Evolutionary conservation across 2,113 vertebrate genomes (phyloP).

Genomic region (Chlorodrepanis virens): DNA sequence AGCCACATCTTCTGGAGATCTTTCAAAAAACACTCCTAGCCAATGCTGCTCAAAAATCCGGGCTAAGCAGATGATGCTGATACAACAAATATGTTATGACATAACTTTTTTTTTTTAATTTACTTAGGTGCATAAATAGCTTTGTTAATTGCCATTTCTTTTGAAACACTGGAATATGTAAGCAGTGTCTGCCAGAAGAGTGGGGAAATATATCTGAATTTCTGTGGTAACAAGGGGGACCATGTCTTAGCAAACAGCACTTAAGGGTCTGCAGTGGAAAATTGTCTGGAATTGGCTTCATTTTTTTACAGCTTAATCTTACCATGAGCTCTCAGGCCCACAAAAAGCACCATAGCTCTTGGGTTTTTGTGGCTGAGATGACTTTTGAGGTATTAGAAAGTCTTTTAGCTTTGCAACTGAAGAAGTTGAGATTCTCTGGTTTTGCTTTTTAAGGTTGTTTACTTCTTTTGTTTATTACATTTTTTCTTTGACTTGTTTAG

Average conservation of each 20-base stretch:
- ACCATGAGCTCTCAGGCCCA: not conserved
- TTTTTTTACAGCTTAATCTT: not conserved
- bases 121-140: not conserved
- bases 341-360: not conserved
- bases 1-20: not conserved
- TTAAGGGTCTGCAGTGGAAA: not conserved
- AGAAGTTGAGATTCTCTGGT: no score
- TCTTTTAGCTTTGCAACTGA: no score
- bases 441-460: no score
- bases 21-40: conserved; percentile 35
- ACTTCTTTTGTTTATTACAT: no score
- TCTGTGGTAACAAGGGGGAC: not conserved
- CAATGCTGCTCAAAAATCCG: not conserved
- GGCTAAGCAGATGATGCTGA: conserved; percentile 22
- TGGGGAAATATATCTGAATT: not conserved
- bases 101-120: not conserved
- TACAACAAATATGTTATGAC: conserved; percentile 8
- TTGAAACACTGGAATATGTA: not conserved
- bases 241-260: not conserved
- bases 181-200: not conserved
- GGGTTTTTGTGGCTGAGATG: no score
- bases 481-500: no score
- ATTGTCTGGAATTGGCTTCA: not conserved
- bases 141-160: conserved; percentile 20
- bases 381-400: no score